Evolutionary conservation across 64 coral and sea anemone species (phyloP).

Genomic region (Dendrophyllia cribrosa): DNA sequence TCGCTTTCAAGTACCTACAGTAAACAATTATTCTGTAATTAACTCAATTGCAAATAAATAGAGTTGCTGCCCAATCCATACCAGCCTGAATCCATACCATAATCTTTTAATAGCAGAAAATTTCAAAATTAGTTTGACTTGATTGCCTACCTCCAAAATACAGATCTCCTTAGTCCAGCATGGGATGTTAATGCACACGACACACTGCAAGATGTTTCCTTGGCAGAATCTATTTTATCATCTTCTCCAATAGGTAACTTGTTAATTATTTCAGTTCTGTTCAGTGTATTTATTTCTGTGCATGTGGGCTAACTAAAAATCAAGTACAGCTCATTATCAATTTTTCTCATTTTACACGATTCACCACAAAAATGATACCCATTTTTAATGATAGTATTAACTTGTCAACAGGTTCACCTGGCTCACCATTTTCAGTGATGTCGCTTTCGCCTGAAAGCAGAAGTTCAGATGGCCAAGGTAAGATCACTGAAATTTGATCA

Average conservation of each 20-base stretch:
- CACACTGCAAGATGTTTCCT: background rate
- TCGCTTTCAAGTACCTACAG: too few species aligned
- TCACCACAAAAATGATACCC: too few species aligned
- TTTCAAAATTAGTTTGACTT: background rate
- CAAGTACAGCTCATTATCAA: too few species aligned
- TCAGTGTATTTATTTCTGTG: background rate
- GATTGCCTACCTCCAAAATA: background rate
- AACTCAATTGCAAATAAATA: too few species aligned
- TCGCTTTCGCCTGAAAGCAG: background rate
- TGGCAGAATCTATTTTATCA: background rate
- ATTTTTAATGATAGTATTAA: background rate
- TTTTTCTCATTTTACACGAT: too few species aligned
- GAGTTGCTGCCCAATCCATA: too few species aligned
- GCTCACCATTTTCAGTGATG: background rate
- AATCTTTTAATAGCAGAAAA: too few species aligned
- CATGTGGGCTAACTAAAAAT: too few species aligned
- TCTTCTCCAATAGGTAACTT: background rate
- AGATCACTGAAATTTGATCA: background rate
- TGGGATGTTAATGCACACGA: background rate
- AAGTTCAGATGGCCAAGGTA: background rate
- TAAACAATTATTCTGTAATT: too few species aligned
- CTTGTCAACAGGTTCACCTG: background rate
- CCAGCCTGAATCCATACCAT: too few species aligned
- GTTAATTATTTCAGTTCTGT: background rate
- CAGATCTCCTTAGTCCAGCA: background rate